Evolutionary conservation across 2,888 invertebrate genomes (phyloP).

Genomic region (Melanargia galathea): DNA sequence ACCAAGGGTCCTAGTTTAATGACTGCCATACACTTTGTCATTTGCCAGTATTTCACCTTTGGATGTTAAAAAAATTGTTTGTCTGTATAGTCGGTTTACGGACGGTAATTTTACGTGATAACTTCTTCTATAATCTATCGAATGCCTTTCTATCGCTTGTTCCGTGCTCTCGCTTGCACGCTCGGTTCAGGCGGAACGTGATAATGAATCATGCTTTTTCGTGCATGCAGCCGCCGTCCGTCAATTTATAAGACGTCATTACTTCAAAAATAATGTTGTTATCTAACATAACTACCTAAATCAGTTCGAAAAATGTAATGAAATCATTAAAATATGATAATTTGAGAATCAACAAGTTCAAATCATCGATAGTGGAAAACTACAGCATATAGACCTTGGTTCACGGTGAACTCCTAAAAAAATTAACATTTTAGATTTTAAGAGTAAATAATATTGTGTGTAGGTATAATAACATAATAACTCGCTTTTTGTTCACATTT

Average conservation of each 20-base stretch:
- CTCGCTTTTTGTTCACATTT: not conserved
- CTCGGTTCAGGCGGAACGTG: too few species aligned
- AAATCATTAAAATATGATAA: not conserved
- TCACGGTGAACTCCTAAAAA: not conserved
- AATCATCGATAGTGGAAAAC: not conserved
- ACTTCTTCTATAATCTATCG: too few species aligned
- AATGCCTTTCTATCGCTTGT: too few species aligned
- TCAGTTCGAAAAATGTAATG: not conserved
- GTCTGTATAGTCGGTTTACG: too few species aligned
- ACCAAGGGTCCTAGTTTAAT: not conserved
- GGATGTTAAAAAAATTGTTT: too few species aligned
- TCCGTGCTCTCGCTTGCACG: too few species aligned
- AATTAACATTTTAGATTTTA: not conserved
- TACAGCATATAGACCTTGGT: not conserved
- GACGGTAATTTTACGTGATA: too few species aligned
- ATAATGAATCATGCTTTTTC: too few species aligned
- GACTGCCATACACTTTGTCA: not conserved
- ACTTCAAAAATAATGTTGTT: not conserved
- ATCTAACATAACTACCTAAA: not conserved
- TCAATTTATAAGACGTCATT: too few species aligned
- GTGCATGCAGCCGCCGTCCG: too few species aligned
- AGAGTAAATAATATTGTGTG: not conserved
- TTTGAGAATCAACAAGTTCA: too few species aligned
- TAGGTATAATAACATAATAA: not conserved
- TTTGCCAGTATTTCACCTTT: too few species aligned